Evolutionary conservation across 2,797 vertebrate species (phyloP).

Genomic region (Chiloscyllium punctatum): DNA sequence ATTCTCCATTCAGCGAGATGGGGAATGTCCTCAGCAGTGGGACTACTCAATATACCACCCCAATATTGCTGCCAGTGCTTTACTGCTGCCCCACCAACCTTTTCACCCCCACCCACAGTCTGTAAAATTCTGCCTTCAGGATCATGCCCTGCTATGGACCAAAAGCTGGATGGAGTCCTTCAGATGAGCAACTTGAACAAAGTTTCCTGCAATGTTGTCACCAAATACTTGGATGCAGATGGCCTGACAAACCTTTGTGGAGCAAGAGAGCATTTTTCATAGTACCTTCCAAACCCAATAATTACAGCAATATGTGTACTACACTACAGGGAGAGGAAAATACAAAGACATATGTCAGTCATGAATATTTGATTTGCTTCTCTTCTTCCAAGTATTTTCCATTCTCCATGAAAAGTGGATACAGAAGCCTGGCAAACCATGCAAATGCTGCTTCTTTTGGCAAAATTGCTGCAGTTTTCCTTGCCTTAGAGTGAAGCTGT

Average conservation of each 20-base stretch:
- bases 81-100: too few species aligned
- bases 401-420: not conserved
- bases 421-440: not conserved
- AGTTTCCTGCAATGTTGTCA: not conserved
- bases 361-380: not conserved
- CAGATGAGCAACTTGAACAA: too few species aligned
- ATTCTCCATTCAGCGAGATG: not conserved
- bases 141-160: not conserved
- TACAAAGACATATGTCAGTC: not conserved
- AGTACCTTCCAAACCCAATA: not conserved
- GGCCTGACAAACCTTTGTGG: not conserved
- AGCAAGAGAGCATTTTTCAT: not conserved
- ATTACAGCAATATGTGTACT: not conserved
- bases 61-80: too few species aligned
- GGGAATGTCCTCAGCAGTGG: not conserved
- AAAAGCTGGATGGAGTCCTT: not conserved
- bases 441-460: not conserved
- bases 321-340: not conserved
- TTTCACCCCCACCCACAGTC: too few species aligned
- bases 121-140: not conserved
- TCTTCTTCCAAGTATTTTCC: not conserved
- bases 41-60: too few species aligned
- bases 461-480: not conserved
- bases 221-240: not conserved
- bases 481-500: not conserved